These are phyloP conservation scores for Bolinopsis microptera DNA, from an alignment of 37 sponge, comb jelly and placozoan species.

Conservation along the genomic window DNA sequence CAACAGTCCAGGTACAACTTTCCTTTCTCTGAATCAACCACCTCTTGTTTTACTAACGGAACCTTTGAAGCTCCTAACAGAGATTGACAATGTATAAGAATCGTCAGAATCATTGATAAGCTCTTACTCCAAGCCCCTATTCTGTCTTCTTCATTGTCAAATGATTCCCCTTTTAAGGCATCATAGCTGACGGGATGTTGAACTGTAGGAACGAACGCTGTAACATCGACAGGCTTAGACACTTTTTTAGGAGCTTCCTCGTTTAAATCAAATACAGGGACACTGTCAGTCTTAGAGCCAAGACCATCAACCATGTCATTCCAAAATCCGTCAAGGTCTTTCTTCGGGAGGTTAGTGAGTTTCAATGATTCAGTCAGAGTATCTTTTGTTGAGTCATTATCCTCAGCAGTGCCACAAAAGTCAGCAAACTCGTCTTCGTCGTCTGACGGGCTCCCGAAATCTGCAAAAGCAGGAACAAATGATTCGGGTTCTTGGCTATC, in stretches of 20 bases:
- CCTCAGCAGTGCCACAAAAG: neutral
- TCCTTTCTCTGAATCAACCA: slow-evolving; percentile 19
- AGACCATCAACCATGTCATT: slow-evolving; percentile 64
- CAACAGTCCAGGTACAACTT: neutral
- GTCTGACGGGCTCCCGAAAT: neutral
- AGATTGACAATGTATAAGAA: slow-evolving; percentile 5
- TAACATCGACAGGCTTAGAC: neutral
- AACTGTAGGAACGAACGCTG: neutral
- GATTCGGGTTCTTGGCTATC: too few relatives aligned
- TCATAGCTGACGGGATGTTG: slow-evolving; percentile 21
- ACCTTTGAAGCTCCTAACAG: neutral
- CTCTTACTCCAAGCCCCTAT: slow-evolving; percentile 62
- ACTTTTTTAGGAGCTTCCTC: neutral
- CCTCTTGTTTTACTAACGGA: neutral
- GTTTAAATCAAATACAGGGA: neutral
- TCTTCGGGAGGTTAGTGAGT: neutral
- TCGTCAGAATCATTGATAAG: neutral
- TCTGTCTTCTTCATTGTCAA: slow-evolving; percentile 8
- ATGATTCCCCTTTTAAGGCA: neutral
- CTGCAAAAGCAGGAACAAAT: too few relatives aligned
- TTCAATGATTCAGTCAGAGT: neutral
- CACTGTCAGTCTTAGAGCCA: slow-evolving; percentile 4
- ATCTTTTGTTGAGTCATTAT: neutral
- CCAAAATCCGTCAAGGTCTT: slow-evolving; percentile 64
- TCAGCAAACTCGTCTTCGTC: neutral